Evolutionary conservation across 2,797 vertebrate species (phyloP).

Genomic region (Notolabrus celidotus): DNA sequence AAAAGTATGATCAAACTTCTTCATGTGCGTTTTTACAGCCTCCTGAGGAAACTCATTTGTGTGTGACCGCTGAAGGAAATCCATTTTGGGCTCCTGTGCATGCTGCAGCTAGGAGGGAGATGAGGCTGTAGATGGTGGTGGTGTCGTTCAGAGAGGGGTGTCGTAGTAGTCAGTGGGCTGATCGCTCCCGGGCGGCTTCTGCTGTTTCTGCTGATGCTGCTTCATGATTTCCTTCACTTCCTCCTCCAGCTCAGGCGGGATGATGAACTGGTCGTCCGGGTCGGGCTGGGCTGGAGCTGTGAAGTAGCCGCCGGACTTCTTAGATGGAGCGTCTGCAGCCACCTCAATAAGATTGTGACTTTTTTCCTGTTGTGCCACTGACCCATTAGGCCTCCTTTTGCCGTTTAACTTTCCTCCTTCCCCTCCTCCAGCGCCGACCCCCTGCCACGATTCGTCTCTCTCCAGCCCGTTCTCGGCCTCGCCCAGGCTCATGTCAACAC

Average conservation of each 20-base stretch:
- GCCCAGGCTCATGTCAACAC: constrained; percentile 72
- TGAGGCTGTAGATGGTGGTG: constrained; percentile 33
- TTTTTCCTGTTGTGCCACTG: constrained; percentile 92
- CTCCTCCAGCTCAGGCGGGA: constrained; percentile 97
- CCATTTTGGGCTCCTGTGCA: constrained; percentile 30
- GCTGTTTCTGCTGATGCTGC: constrained; percentile 94
- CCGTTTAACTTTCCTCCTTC: constrained; percentile 70
- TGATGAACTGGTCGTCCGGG: constrained; percentile 97
- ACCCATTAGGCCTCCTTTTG: constrained; percentile 91
- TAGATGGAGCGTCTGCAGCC: constrained; percentile 91
- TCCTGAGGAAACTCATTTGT: constrained; percentile 26
- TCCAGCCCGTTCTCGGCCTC: constrained; percentile 63
- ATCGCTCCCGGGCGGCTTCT: constrained; percentile 79
- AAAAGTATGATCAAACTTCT: constrained; percentile 42
- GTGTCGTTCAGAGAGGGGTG: constrained; percentile 91
- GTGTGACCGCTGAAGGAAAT: constrained; percentile 32
- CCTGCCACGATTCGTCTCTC: constrained; percentile 72
- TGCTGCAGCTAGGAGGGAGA: constrained; percentile 38
- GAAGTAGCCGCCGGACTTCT: constrained; percentile 94
- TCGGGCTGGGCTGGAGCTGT: constrained; percentile 96
- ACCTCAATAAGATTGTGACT: constrained; percentile 98
- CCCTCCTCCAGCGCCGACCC: constrained; percentile 71
- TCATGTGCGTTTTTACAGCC: constrained; percentile 57
- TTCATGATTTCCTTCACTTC: constrained; percentile 99
- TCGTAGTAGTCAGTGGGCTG: constrained; percentile 90